phyloP scores from a whole-genome alignment of 2,888 invertebrate species.

The Nomada ruficornis region DNA sequence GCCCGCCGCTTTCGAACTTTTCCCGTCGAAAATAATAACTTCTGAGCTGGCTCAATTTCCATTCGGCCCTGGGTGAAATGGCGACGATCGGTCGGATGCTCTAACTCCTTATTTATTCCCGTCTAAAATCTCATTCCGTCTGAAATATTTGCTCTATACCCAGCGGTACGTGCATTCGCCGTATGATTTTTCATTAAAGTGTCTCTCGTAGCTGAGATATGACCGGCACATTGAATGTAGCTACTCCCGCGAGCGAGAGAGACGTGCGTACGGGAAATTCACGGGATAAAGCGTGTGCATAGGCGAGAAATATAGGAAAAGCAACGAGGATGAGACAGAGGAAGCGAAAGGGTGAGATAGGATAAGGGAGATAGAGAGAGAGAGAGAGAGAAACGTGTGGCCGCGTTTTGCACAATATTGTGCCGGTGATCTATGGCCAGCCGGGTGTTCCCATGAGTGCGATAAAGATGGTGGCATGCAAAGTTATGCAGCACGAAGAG shows the following conservation, averaged over 20 bases:
- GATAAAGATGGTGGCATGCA: slow-evolving; percentile 79
- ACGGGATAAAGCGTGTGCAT: slow-evolving; percentile 44
- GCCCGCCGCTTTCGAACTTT: neutral
- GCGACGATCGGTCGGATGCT: slow-evolving; percentile 45
- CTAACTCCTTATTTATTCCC: slow-evolving; percentile 80
- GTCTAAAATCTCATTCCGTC: slow-evolving; percentile 82
- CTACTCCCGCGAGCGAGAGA: slow-evolving; percentile 74
- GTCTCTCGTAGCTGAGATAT: slow-evolving; percentile 82
- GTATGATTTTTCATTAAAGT: slow-evolving; percentile 84
- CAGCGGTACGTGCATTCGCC: slow-evolving; percentile 77
- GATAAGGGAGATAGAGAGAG: slow-evolving; percentile 37
- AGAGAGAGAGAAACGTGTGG: slow-evolving; percentile 60
- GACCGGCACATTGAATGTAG: slow-evolving; percentile 83
- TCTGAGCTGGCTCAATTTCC: slow-evolving; percentile 4
- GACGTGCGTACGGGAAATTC: slow-evolving; percentile 46
- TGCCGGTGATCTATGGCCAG: slow-evolving; percentile 77
- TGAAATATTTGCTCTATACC: slow-evolving; percentile 78
- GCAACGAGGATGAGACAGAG: slow-evolving; percentile 19
- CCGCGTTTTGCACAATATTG: slow-evolving; percentile 80
- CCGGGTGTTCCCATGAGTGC: slow-evolving; percentile 80
- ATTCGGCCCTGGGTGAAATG: slow-evolving; percentile 15
- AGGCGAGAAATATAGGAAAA: slow-evolving; percentile 46
- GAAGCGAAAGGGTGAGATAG: slow-evolving; percentile 9
- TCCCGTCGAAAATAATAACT: neutral
- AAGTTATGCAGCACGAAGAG: slow-evolving; percentile 73